Base-by-base conservation (phyloP, 2,113 vertebrate species). In the Xyliphius kryptos region DNA sequence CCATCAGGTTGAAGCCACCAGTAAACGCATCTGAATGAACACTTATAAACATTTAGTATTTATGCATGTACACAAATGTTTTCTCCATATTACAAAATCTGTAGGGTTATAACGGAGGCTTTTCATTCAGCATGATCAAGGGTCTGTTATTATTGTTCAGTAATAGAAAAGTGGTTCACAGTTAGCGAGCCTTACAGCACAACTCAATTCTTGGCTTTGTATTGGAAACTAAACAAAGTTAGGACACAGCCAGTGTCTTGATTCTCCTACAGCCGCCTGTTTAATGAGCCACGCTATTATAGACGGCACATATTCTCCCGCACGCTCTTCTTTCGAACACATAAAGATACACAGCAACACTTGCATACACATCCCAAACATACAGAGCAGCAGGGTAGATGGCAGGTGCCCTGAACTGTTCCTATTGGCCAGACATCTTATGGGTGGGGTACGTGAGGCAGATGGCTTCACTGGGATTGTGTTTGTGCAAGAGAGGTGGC, bases 401-500 rank as follows among this genome's bases (percentile, higher is more conserved):
- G 26, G 26, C 26, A 32, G 26, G 26, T 32, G 26, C 26, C 26
- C 26, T 32, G 7, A 32, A 1, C 26, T 32, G 26, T 32, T 32
- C 26, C 26, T 32, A 32, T 32, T 32, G 26, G 89, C 85, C 78
- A 67, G 77, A 88, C 92, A 94, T 90, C 91, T 93, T 92, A 95
- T 87, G 83, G 90, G 89, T 89, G 79, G 90, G 88, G 52, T 91
- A 87, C 87, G 89, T 81, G 85, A 86, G 88, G 89, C 93, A 98
- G 95, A 92, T 95, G 94, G 93, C 76, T 89, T 84, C 85, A 89
- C 83, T 84, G 84, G 82, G 89, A 90, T 88, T 94, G 90, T 92
- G 88, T 92, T 75, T 85, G 57, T 83, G 83, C 26, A 32, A 90
- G 76, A 79, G 85, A 92, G 92, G 89, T 98, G 93, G 92, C 91